Base-by-base conservation (phyloP, 2,888 invertebrate species). In the Notocelia uddmanniana region DNA sequence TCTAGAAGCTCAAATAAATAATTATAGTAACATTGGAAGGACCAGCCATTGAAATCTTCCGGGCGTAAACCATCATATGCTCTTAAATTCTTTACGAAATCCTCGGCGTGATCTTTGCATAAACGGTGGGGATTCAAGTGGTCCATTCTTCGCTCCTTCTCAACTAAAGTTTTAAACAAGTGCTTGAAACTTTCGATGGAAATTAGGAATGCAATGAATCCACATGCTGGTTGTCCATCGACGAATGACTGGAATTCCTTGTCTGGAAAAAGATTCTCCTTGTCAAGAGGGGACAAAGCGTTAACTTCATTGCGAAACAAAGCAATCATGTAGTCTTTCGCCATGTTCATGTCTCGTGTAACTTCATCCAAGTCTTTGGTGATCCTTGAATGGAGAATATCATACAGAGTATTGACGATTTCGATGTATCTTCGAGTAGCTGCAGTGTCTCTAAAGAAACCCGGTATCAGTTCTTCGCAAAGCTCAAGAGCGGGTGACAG, bases 161-260 rank as follows among this genome's bases (percentile, higher is more conserved):
- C 54, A 10, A 69, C 52, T 13, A 62, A 31, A 19, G 54, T 54
- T 2, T 34, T 11, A 21, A 34, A 54, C 18, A 69, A 1, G 18
- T 69, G 62, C 52, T 62, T 62, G 54, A 69, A 54, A 48, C 66
- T 70, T 15, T 66, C 66, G 13, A 70, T 58, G 34, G 48, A 64
- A 31, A 66, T 57, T 6, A 63, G 66, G 13, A 57, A 69, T 1
- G n/a, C 26, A n/a, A 69, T 41, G 19, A 62, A 69, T 10, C 69
- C 60, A 13, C 54, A 69, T 15, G 23, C 21, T 11, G 52, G 69
- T 18, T 62, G 26, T 11, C 69, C 69, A 11, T 55, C 69, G 10
- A 69, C 54, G 9, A 68, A 68, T 13, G 59, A 59, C 13, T 52
- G 68, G 50, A 34, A 63, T 21, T 52, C 13, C 26, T n/a, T n/a